Percentiles rank a stretch among this genome's conserved stretches.
Evolutionary conservation across 2,888 invertebrate species (phyloP).

Genomic region (Horisme vitalbata): DNA sequence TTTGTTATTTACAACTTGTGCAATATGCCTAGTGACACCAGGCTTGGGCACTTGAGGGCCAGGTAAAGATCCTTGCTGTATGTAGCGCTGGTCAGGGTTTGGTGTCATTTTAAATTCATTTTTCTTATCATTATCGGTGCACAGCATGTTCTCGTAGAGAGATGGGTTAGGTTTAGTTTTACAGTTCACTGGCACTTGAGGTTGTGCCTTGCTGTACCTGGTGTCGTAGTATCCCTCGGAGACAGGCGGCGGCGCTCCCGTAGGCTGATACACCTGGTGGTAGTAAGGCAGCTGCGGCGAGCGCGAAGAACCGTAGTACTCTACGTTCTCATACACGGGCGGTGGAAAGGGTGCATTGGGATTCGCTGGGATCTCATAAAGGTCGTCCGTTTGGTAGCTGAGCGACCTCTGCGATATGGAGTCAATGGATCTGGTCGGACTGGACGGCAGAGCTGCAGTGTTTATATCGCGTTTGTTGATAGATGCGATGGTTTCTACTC

Average conservation of each 20-base stretch:
- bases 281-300: conserved; percentile 84
- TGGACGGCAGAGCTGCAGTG: conserved; percentile 67
- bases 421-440: conserved; percentile 84
- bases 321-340: conserved; percentile 91
- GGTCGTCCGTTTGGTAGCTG: conserved; percentile 73
- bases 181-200: conserved; percentile 87
- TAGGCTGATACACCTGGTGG: conserved; percentile 79
- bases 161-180: conserved; percentile 66
- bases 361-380: conserved; percentile 73
- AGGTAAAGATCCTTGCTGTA: conserved; percentile 70
- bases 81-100: conserved; percentile 63
- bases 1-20: conserved; percentile 67
- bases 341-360: conserved; percentile 67
- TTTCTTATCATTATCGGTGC: conserved; percentile 66
- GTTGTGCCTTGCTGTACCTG: conserved; percentile 89
- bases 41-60: conserved; percentile 73
- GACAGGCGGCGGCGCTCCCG: conserved; percentile 63
- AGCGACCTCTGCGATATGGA: conserved; percentile 84
- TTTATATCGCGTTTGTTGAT: conserved; percentile 71
- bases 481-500: conserved; percentile 85
- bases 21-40: conserved; percentile 55
- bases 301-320: conserved; percentile 87
- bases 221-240: conserved; percentile 78
- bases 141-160: conserved; percentile 79
- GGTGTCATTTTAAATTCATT: conserved; percentile 62